Evolutionary conservation across 2,888 invertebrate species (phyloP).

Genomic region (Hecatera dysodea): DNA sequence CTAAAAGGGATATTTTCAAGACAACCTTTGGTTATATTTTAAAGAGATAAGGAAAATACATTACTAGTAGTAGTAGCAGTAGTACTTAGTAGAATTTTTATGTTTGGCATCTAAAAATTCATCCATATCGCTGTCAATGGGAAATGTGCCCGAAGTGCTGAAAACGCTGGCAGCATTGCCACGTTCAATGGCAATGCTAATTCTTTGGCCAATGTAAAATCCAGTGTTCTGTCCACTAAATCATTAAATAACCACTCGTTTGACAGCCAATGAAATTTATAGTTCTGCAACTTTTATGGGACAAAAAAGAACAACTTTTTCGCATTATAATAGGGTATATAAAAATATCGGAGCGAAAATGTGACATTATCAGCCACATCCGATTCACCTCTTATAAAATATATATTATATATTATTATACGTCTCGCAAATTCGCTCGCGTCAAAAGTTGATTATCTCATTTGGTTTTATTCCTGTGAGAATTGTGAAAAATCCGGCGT

Average conservation of each 20-base stretch:
- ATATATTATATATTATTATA: slow-evolving; percentile 8
- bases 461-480: slow-evolving; percentile 45
- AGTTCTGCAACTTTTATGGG: background rate
- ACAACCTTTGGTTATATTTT: no score
- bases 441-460: slow-evolving; percentile 57
- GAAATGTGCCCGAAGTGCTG: no score
- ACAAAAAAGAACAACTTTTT: background rate
- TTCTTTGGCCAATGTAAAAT: no score
- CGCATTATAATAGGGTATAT: background rate
- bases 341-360: background rate
- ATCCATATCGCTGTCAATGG: no score
- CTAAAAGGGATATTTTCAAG: no score
- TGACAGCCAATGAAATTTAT: background rate
- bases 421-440: slow-evolving; percentile 16
- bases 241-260: background rate
- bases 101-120: no score
- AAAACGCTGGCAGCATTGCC: no score
- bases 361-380: slow-evolving; percentile 25
- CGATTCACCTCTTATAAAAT: slow-evolving; percentile 11
- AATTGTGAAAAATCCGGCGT: slow-evolving; percentile 8
- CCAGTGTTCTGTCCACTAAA: no score
- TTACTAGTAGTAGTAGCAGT: no score
- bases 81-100: no score
- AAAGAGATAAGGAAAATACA: no score
- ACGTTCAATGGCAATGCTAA: no score